Base-by-base conservation (phyloP, 2,888 invertebrate species). In the Melieria omissa region DNA sequence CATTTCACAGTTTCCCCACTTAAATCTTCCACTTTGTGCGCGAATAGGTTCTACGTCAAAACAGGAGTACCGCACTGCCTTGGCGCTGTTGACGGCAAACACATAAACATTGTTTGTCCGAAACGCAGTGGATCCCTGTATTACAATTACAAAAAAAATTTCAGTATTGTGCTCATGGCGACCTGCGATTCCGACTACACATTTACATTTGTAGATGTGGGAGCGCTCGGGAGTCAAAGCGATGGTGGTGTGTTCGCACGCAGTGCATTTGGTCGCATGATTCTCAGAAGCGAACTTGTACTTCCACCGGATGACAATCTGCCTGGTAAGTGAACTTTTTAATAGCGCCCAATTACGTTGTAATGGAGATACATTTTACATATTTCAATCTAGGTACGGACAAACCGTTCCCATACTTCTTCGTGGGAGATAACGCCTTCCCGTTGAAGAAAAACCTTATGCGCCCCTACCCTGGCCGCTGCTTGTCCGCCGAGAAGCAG, bases 131-230 rank as follows among this genome's bases (percentile, higher is more conserved):
- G 54, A 41, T 10, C 47, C 12, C 54, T 54, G 8, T 49, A 47
- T 7, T 64, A 49, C 14, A 64, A 64, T 5, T 47, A 47, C 8
- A 49, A 41, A 10, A 61, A 61, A 61, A 45, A 8, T 49, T 65
- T 29, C 46, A 65, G 64, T 49, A 49, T 29, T 29, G 54, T 52
- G 7, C 52, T 49, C 4, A 52, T 65, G 64, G 64, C 64, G 29
- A 41, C 52, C 5, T 64, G 64, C 16, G 64, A 64, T 64, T 41
- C 7, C 2, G 10, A 64, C 47, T 64, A 64, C 29, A 41, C 64
- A 41, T 64, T 64, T 41, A 52, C 52, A 7, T 64, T 49, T 52
- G 64, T 64, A 4, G 63, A 63, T 63, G 44, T 63, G 7, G 63
- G 47, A 8, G 47, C 46, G 6, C 14, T 46, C 5, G 63, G 63